phyloP scores from a whole-genome alignment of 2,888 invertebrate species.

The Morpho achilles region DNA sequence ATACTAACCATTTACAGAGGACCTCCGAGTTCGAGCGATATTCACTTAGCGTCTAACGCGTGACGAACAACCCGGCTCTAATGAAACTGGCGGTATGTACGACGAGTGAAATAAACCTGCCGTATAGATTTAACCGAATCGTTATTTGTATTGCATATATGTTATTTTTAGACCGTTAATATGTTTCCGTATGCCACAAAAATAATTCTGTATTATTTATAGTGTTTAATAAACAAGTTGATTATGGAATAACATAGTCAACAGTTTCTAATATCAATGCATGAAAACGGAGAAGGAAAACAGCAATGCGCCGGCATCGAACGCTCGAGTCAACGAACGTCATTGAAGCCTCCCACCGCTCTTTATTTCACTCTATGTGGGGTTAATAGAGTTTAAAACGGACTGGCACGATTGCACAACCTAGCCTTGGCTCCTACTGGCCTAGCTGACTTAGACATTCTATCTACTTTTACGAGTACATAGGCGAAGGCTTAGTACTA shows the following conservation, averaged over 20 bases:
- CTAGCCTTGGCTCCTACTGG: conserved; percentile 78
- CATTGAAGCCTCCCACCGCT: conserved; percentile 55
- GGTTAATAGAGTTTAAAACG: conserved; percentile 44
- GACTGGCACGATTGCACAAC: conserved; percentile 41
- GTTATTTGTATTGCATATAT: background rate
- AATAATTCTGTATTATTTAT: background rate
- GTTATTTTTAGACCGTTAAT: background rate
- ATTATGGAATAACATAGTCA: conserved; percentile 48
- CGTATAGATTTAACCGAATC: conserved; percentile 31
- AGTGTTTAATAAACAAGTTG: conserved; percentile 29
- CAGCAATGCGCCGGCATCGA: conserved; percentile 75
- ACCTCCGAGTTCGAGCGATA: conserved; percentile 30
- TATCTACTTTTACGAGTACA: conserved; percentile 79
- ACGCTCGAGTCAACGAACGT: conserved; percentile 78
- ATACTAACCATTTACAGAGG: conserved; percentile 48
- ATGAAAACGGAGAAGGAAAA: conserved; percentile 79
- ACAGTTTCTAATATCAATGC: conserved; percentile 75
- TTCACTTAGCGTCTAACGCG: background rate
- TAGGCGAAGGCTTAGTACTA: conserved; percentile 67
- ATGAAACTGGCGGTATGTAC: conserved; percentile 34
- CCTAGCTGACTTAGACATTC: conserved; percentile 79
- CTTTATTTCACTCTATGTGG: conserved; percentile 37
- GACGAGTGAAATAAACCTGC: conserved; percentile 56
- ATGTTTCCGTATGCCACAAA: too few species aligned
- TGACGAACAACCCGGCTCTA: conserved; percentile 24